Base-by-base conservation (phyloP, 2,797 vertebrate species). In the Poecilia velifera region DNA sequence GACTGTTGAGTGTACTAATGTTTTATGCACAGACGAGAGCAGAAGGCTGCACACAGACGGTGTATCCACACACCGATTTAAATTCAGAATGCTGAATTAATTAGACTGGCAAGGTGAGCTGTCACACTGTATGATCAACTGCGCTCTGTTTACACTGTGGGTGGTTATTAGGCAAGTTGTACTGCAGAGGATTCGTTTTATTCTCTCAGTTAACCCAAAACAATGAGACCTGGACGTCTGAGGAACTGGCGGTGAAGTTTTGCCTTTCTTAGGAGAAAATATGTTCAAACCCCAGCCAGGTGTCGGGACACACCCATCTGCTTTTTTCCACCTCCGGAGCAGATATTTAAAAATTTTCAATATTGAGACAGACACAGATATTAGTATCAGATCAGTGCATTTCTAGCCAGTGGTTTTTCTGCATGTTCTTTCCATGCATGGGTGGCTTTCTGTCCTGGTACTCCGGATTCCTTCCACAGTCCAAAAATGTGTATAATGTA, bases 1-100 rank as follows among this genome's bases (percentile, higher is more conserved):
- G 86, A 89, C 78, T 89, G 93, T 94, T 95, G 92, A 95, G 78
- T 16, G 73, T 72, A 68, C 84, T 39, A 76, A 90, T 83, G 73
- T 76, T 88, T 87, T 76, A 88, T 83, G 88, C 80, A 85, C 80
- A 87, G 51, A 85, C 80, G 79, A 82, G 78, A 83, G 87, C 46
- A 16, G 82, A 92, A 90, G 90, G 94, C 81, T 81, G 84, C n/a
- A 80, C 57, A 73, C 70, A 51, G 80, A 81, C 73, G 76, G 51
- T 74, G 57, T 34, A 68, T 57, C 62, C 28, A 41, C 39, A n/a
- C 16, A 68, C 2, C 3, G 28, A 31, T 77, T 78, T 59, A 22
- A 36, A 64, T 36, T 64, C 59, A 34, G 12, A 22, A 73, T 47
- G 20, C 0, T 28, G 43, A 25, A 71, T 39, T 39, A 68, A 68